Evolutionary conservation across 2,113 vertebrate genomes (phyloP), one percentile per base, ranked within the genome.

Genomic region (Condylura cristata): DNA sequence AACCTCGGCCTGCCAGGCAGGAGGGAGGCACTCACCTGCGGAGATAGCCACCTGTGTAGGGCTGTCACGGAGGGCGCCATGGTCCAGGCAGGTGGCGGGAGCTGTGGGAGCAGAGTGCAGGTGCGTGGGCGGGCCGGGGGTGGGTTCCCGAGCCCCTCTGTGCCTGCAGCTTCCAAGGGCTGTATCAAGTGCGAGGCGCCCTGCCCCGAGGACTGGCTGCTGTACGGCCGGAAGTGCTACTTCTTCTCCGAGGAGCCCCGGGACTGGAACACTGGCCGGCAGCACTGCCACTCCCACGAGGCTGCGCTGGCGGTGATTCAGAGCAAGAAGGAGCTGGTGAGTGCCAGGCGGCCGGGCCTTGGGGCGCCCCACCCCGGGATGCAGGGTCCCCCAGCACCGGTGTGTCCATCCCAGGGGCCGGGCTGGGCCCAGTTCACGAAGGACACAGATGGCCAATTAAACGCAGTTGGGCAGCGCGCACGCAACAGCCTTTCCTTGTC

Each of bases 321-420:
- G 90, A 97, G 96, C 87, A 93, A 96, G 91, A 97, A 97, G 90
- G 97, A 97, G 74, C 87, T 97, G 97, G 97, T 97, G 93, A 91
- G 97, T 5, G n/a, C n/a, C n/a, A n/a, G n/a, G n/a, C n/a, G n/a
- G n/a, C n/a, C n/a, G n/a, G n/a, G n/a, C n/a, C n/a, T n/a, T n/a
- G n/a, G n/a, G n/a, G n/a, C n/a, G n/a, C n/a, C n/a, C n/a, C n/a
- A n/a, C n/a, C n/a, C n/a, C n/a, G n/a, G n/a, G n/a, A n/a, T n/a
- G n/a, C n/a, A n/a, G n/a, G n/a, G n/a, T n/a, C n/a, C n/a, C n/a
- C n/a, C n/a, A n/a, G n/a, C n/a, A n/a, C n/a, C n/a, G n/a, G n/a
- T n/a, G n/a, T n/a, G n/a, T n/a, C n/a, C n/a, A n/a, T n/a, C n/a
- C n/a, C n/a, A n/a, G n/a, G n/a, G n/a, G n/a, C n/a, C n/a, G n/a